Evolutionary conservation across 2,797 vertebrate genomes (phyloP).

Genomic region (Anniella stebbinsi): DNA sequence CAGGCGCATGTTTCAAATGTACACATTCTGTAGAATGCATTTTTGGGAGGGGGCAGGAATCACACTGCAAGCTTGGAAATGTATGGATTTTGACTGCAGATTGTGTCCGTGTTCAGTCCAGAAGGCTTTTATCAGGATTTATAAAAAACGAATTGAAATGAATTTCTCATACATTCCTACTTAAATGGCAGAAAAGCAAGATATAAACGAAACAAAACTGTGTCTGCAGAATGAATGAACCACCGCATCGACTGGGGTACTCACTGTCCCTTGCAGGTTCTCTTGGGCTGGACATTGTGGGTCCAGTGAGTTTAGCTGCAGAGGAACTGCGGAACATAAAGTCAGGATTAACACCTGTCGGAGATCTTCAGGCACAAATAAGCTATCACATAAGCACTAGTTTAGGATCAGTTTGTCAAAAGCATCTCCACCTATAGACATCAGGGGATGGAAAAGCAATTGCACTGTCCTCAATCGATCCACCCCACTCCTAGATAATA

Average conservation of each 20-base stretch:
- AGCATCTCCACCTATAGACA: not conserved
- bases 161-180: no score
- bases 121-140: no score
- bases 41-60: no score
- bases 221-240: not conserved
- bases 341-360: not conserved
- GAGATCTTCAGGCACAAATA: not conserved
- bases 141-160: no score
- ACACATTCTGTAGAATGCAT: no score
- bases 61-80: no score
- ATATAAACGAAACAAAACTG: not conserved
- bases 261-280: constrained; percentile 14
- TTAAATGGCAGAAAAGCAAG: not conserved
- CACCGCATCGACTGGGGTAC: not conserved
- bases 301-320: constrained; percentile 1
- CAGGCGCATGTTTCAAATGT: no score
- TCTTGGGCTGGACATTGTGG: constrained; percentile 12
- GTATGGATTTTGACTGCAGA: no score
- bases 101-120: no score
- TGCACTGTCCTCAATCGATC: not conserved
- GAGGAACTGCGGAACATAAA: constrained; percentile 30
- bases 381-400: not conserved
- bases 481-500: not conserved
- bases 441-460: not conserved
- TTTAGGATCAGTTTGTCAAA: not conserved